Conservation (phyloP, 1,140 invertebrate genomes). For the Drosophila trapezifrons region DNA sequence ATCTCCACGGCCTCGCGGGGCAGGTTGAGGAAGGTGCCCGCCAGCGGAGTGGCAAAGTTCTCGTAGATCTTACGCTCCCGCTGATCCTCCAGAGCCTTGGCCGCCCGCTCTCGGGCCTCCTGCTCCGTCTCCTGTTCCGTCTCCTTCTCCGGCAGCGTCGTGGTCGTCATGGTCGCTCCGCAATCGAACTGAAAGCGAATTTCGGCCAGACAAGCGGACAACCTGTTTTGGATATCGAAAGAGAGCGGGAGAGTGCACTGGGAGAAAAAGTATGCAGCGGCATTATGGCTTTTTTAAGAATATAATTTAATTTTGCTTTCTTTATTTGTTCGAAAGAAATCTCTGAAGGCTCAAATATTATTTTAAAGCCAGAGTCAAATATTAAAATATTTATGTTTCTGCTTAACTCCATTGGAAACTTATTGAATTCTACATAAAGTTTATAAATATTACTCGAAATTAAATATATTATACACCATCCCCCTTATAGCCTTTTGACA, state of each 20-base stretch:
- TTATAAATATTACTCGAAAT: neutral
- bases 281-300: no score
- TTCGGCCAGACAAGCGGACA: constrained; percentile 23
- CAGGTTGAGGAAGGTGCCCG: constrained; percentile 75
- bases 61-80: constrained; percentile 71
- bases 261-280: neutral
- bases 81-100: constrained; percentile 39
- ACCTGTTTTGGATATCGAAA: constrained; percentile 46
- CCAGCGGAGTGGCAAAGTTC: constrained; percentile 79
- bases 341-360: neutral
- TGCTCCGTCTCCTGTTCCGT: constrained; percentile 17
- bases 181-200: constrained; percentile 54
- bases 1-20: constrained; percentile 63
- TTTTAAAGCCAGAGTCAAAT: no score
- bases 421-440: neutral
- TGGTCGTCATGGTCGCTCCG: constrained; percentile 49
- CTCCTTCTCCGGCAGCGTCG: constrained; percentile 37
- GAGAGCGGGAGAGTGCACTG: constrained; percentile 3
- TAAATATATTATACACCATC: no score
- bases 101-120: constrained; percentile 35
- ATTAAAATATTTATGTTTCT: neutral
- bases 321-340: neutral
- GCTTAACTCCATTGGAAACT: neutral
- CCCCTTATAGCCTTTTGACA: no score
- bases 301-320: no score